Conservation (phyloP, 2,797 vertebrate genomes). For the Cyprinodon diabolis region DNA sequence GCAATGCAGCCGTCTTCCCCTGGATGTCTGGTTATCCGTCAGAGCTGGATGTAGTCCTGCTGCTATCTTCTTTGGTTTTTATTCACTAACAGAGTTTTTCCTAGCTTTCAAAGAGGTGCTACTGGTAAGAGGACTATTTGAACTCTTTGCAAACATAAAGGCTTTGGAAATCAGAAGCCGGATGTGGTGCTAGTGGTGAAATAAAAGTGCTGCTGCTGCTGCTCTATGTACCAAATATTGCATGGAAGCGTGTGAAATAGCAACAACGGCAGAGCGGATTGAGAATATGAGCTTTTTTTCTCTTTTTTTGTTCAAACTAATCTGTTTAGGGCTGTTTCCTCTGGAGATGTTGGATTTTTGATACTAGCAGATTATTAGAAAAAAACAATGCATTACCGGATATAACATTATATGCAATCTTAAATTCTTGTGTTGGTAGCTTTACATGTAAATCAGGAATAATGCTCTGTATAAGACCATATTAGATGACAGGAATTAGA, state of each 20-base stretch:
- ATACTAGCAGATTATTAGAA: constrained; percentile 25
- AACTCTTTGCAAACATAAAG: constrained; percentile 32
- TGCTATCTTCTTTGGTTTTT: constrained; percentile 36
- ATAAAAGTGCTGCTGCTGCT: not conserved
- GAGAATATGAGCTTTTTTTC: constrained; percentile 4
- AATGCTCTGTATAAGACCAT: not conserved
- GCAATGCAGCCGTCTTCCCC: constrained; percentile 50
- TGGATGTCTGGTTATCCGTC: constrained; percentile 55
- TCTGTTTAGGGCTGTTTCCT: constrained; percentile 23
- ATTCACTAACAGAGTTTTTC: constrained; percentile 19
- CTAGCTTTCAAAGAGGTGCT: constrained; percentile 29
- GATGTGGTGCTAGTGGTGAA: constrained; percentile 1
- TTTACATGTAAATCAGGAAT: not conserved
- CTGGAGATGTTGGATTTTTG: constrained; percentile 26
- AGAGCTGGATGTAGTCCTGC: constrained; percentile 28
- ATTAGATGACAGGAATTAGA: not conserved
- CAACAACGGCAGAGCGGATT: constrained; percentile 4
- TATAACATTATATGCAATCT: constrained; percentile 17
- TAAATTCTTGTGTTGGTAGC: not conserved
- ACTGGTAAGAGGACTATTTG: constrained; percentile 33
- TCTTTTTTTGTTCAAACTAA: constrained; percentile 13
- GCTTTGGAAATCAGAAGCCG: constrained; percentile 26
- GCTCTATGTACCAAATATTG: constrained; percentile 8
- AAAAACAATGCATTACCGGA: constrained; percentile 16
- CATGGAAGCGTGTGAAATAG: constrained; percentile 1